A percentile compares a stretch with the other conserved stretches of the same genome.
Evolutionary conservation across 1,140 invertebrate genomes (phyloP).

Genomic region (Homalodisca vitripennis): DNA sequence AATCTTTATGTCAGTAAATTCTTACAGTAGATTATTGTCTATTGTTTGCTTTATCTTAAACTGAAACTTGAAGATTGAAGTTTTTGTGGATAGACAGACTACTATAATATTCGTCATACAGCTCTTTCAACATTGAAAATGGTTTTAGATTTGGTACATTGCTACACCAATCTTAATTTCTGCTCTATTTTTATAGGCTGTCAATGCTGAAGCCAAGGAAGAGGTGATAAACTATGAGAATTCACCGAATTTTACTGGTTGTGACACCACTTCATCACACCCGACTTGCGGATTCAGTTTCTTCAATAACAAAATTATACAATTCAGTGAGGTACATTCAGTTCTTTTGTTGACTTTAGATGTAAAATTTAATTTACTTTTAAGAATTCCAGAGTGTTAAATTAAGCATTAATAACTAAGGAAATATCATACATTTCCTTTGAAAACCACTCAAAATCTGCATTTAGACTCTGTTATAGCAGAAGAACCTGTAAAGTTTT

Average conservation of each 20-base stretch:
- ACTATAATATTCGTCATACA: not conserved
- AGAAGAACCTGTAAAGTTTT: too few species aligned
- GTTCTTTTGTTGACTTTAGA: not conserved
- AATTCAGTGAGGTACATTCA: conserved; percentile 47
- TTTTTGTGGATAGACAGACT: not conserved
- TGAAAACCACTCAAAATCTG: too few species aligned
- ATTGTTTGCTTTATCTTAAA: not conserved
- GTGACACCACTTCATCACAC: conserved; percentile 43
- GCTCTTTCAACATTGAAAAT: not conserved
- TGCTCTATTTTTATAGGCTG: conserved; percentile 45
- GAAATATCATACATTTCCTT: too few species aligned
- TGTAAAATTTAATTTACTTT: too few species aligned
- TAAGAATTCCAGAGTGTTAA: too few species aligned
- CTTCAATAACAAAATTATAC: conserved; percentile 45
- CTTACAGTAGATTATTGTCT: not conserved
- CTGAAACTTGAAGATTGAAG: not conserved
- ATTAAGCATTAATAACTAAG: too few species aligned
- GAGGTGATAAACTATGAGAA: conserved; percentile 50
- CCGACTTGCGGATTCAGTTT: conserved; percentile 49
- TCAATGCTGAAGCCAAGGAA: conserved; percentile 44
- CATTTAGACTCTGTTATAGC: too few species aligned
- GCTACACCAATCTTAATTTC: not conserved
- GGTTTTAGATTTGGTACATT: not conserved
- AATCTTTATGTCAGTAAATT: not conserved
- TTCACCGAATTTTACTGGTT: conserved; percentile 47